Evolutionary conservation across 1,140 invertebrate genomes (phyloP).

Genomic region (Doryteuthis pealeii): DNA sequence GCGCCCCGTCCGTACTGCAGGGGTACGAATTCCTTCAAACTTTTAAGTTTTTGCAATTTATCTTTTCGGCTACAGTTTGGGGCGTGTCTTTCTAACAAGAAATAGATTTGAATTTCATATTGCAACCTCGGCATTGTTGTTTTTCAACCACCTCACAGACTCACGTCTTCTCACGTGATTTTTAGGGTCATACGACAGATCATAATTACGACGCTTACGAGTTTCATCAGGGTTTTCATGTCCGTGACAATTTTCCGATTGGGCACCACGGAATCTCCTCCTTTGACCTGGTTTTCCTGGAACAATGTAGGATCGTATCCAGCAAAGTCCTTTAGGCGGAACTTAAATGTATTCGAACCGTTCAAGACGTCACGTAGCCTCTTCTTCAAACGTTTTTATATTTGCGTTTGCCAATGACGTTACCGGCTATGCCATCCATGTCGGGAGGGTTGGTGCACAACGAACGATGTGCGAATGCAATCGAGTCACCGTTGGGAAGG

Average conservation of each 20-base stretch:
- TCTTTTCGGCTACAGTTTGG: conserved; percentile 48
- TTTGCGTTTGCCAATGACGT: conserved; percentile 10
- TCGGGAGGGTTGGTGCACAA: conserved; percentile 35
- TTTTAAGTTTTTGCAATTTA: conserved; percentile 41
- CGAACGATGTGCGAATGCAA: conserved; percentile 44
- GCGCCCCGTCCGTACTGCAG: conserved; percentile 27
- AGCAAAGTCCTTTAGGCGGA: conserved; percentile 9
- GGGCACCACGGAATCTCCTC: background rate
- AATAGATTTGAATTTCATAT: conserved; percentile 47
- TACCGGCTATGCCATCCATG: conserved; percentile 6
- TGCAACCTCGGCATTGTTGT: conserved; percentile 50
- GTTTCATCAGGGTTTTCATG: background rate
- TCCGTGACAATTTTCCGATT: conserved; percentile 22
- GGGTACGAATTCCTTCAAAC: conserved; percentile 29
- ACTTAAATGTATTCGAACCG: conserved; percentile 6
- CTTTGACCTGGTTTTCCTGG: conserved; percentile 12
- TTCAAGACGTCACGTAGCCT: conserved; percentile 1
- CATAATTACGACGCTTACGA: conserved; percentile 29
- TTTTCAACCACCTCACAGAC: conserved; percentile 43
- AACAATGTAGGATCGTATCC: conserved; percentile 5
- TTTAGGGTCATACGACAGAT: conserved; percentile 45
- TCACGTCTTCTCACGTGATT: conserved; percentile 48
- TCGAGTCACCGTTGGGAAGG: conserved; percentile 37
- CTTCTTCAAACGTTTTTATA: conserved; percentile 10
- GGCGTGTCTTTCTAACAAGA: conserved; percentile 48